Percentiles rank a stretch among this genome's conserved stretches.
Conservation (phyloP, 2,888 invertebrate genomes). For the Baccha elongata region DNA sequence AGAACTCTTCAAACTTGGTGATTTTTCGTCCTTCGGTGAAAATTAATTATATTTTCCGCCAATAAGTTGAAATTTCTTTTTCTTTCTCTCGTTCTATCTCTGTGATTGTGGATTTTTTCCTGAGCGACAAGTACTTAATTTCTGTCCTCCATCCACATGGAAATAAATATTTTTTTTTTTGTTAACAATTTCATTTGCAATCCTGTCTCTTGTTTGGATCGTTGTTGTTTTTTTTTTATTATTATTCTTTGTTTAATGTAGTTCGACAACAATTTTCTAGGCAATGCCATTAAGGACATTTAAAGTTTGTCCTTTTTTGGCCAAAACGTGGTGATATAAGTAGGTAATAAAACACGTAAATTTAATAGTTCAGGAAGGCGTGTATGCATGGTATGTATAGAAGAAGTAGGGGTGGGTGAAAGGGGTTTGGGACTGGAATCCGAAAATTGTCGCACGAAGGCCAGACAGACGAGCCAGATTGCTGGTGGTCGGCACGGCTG, state of each 20-base stretch:
- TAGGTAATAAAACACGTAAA: conserved; percentile 74
- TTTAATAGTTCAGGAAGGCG: conserved; percentile 74
- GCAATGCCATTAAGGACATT: conserved; percentile 70
- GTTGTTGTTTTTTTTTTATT: not conserved
- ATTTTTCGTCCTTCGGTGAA: conserved; percentile 28
- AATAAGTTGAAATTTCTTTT: conserved; percentile 51
- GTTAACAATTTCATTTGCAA: conserved; percentile 25
- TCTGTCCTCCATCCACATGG: not conserved
- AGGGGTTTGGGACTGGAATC: conserved; percentile 26
- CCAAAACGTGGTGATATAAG: conserved; percentile 70
- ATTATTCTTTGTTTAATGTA: conserved; percentile 17
- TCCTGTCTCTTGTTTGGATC: not conserved
- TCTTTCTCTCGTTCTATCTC: not conserved
- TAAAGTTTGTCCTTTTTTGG: conserved; percentile 68
- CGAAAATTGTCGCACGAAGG: conserved; percentile 72
- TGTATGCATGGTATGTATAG: conserved; percentile 55
- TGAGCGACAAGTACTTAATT: conserved; percentile 1
- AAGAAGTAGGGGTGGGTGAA: not conserved
- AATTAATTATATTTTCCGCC: conserved; percentile 67
- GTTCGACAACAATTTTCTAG: conserved; percentile 63
- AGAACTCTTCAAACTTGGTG: conserved; percentile 46
- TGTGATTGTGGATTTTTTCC: conserved; percentile 36
- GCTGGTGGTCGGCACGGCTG: conserved; percentile 29
- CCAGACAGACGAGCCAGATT: conserved; percentile 64
- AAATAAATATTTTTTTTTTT: conserved; percentile 36